Evolutionary conservation across 2,888 invertebrate species (phyloP).

Genomic region (Apocheima hispidaria): DNA sequence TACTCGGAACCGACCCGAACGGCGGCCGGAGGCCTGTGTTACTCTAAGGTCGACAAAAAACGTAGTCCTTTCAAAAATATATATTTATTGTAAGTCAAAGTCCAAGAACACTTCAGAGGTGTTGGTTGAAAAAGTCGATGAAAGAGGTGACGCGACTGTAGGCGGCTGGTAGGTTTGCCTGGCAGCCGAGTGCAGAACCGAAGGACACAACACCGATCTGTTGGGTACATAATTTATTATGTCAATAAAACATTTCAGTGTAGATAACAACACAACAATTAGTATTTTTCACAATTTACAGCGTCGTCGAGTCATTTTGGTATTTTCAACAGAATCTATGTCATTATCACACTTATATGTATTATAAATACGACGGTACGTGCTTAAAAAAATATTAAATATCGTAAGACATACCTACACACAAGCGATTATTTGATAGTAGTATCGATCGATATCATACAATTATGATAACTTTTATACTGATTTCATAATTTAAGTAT

Average conservation of each 20-base stretch:
- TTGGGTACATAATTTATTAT: slow-evolving; percentile 1
- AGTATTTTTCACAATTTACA: too few species aligned
- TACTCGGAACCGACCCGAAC: too few species aligned
- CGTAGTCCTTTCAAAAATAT: neutral
- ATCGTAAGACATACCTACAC: too few species aligned
- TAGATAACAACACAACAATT: too few species aligned
- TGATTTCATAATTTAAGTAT: neutral
- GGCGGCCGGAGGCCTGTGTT: too few species aligned
- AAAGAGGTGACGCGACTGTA: slow-evolving; percentile 49
- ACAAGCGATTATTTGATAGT: neutral
- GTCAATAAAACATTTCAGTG: too few species aligned
- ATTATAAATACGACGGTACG: too few species aligned
- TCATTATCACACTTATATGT: too few species aligned
- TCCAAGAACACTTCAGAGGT: slow-evolving; percentile 11
- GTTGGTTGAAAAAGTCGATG: slow-evolving; percentile 49
- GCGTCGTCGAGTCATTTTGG: too few species aligned
- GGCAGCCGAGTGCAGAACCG: slow-evolving; percentile 47
- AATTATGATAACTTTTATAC: neutral
- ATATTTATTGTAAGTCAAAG: slow-evolving; percentile 1
- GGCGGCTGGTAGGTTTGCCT: slow-evolving; percentile 44
- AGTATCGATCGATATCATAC: neutral
- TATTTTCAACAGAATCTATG: too few species aligned
- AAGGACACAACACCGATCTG: slow-evolving; percentile 55
- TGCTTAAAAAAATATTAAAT: too few species aligned
- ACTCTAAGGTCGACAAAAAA: neutral